These are phyloP conservation scores for Drosophila ananassae DNA, from an alignment of 1,140 invertebrate genomes.

Conservation along the genomic window DNA sequence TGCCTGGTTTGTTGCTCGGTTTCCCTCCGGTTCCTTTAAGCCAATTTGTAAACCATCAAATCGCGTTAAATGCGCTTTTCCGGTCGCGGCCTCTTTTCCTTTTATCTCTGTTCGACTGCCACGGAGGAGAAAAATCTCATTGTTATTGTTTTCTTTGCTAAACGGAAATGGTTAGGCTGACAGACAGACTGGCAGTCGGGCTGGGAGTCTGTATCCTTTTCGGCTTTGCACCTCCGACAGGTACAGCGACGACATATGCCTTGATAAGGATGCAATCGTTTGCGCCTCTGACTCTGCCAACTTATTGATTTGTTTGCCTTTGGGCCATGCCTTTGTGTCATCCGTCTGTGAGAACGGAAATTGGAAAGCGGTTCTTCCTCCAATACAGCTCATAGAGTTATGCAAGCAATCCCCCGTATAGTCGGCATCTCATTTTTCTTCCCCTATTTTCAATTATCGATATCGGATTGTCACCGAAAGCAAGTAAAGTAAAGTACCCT, in stretches of 20 bases:
- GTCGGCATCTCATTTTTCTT: slow-evolving; percentile 4
- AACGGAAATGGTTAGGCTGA: slow-evolving; percentile 73
- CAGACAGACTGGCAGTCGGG: slow-evolving; percentile 5
- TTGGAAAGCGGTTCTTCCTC: slow-evolving; percentile 44
- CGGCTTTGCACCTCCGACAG: slow-evolving; percentile 53
- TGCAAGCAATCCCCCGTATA: neutral
- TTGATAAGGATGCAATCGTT: slow-evolving; percentile 57
- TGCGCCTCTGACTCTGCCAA: slow-evolving; percentile 37
- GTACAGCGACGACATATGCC: slow-evolving; percentile 59
- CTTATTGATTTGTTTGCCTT: slow-evolving; percentile 79
- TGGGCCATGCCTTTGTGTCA: slow-evolving; percentile 55
- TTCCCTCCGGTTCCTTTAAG: slow-evolving; percentile 63
- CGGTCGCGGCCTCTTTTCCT: slow-evolving; percentile 59
- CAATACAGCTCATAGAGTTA: slow-evolving; percentile 13
- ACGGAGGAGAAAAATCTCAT: slow-evolving; percentile 59
- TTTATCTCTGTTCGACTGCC: slow-evolving; percentile 30
- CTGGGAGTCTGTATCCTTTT: slow-evolving; percentile 36
- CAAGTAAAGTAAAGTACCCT: slow-evolving; percentile 16
- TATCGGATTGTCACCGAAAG: slow-evolving; percentile 32
- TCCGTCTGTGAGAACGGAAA: slow-evolving; percentile 65
- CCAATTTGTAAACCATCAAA: slow-evolving; percentile 82
- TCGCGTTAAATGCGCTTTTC: slow-evolving; percentile 82
- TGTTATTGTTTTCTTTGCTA: slow-evolving; percentile 78
- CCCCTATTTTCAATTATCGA: slow-evolving; percentile 9
- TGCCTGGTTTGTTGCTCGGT: slow-evolving; percentile 36